Evolutionary conservation across 2,888 invertebrate species (phyloP).

Genomic region (Rhopalosiphum nymphaeae): DNA sequence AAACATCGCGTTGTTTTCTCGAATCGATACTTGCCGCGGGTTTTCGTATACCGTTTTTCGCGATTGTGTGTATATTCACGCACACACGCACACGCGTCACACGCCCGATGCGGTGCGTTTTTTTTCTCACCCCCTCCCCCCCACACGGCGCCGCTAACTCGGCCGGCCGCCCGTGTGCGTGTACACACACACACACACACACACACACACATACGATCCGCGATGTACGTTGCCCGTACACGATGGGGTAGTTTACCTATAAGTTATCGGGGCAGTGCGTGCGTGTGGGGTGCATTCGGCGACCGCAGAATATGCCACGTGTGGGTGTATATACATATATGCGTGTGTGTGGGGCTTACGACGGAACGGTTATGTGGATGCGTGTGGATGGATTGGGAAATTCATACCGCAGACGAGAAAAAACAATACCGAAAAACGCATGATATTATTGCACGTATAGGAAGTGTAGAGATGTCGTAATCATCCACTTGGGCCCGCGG

Average conservation of each 20-base stretch:
- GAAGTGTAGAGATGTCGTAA: too few species aligned
- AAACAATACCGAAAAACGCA: not conserved
- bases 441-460: not conserved
- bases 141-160: not conserved
- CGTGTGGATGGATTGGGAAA: not conserved
- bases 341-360: not conserved
- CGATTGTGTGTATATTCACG: not conserved
- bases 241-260: not conserved
- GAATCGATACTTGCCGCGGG: slow-evolving; percentile 55
- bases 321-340: too few species aligned
- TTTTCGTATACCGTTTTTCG: slow-evolving; percentile 36
- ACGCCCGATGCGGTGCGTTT: slow-evolving; percentile 21
- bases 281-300: not conserved
- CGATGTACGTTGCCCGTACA: not conserved
- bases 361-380: too few species aligned
- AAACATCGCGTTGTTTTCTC: slow-evolving; percentile 62
- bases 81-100: slow-evolving; percentile 28
- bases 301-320: not conserved
- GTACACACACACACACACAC: too few species aligned
- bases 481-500: not conserved
- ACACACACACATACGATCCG: not conserved
- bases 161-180: not conserved
- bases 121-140: not conserved
- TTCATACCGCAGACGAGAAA: not conserved
- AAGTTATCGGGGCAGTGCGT: not conserved